Evolutionary conservation across 2,888 invertebrate genomes (phyloP).

Genomic region (Buathra laborator): DNA sequence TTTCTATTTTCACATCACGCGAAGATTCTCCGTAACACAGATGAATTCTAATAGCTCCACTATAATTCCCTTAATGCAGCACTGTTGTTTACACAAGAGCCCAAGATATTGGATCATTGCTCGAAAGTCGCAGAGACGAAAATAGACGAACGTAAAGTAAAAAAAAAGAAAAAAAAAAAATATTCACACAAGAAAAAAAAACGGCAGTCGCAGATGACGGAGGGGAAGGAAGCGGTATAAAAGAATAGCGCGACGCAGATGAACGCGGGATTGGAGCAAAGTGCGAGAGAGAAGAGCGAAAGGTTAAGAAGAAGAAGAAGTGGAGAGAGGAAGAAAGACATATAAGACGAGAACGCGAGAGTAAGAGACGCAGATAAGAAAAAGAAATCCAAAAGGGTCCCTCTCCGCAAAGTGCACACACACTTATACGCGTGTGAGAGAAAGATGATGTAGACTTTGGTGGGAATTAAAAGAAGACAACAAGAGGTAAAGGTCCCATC

Average conservation of each 20-base stretch:
- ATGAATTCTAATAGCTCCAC: constrained; percentile 35
- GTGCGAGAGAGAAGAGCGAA: constrained; percentile 15
- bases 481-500: not conserved
- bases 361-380: not conserved
- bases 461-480: constrained; percentile 51
- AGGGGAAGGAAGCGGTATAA: constrained; percentile 32
- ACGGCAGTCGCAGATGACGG: constrained; percentile 6
- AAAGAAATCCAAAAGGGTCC: constrained; percentile 6
- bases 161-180: constrained; percentile 30
- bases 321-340: constrained; percentile 4
- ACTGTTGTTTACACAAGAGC: not conserved
- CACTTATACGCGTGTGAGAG: constrained; percentile 1
- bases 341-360: constrained; percentile 34
- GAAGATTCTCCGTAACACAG: not conserved
- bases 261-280: constrained; percentile 20
- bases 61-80: not conserved
- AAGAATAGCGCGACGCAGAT: constrained; percentile 8
- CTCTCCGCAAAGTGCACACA: constrained; percentile 16
- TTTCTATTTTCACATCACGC: not conserved
- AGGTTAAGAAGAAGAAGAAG: constrained; percentile 15
- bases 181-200: not conserved
- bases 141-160: not conserved
- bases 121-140: constrained; percentile 22
- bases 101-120: not conserved
- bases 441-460: constrained; percentile 48